phyloP scores from a whole-genome alignment of 2,113 vertebrate species.

The Ageneiosus marmoratus region DNA sequence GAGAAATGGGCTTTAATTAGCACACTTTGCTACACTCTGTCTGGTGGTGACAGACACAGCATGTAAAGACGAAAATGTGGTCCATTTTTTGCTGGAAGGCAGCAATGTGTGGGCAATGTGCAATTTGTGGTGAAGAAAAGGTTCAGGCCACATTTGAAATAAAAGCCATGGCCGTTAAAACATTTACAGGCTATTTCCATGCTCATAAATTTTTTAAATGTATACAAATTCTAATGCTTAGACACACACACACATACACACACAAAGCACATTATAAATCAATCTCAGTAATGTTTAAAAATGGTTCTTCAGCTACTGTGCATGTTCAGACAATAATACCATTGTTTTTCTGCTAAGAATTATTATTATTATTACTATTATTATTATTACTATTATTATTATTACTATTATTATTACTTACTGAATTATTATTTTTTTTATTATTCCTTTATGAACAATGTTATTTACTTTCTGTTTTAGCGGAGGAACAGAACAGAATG shows the following conservation, averaged over 20 bases:
- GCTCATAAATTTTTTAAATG: neutral
- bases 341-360: neutral
- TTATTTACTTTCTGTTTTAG: neutral
- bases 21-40: constrained; percentile 51
- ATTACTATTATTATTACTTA: neutral
- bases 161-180: constrained; percentile 27
- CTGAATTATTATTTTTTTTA: neutral
- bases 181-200: neutral
- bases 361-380: neutral
- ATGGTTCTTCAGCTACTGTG: neutral
- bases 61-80: constrained; percentile 35
- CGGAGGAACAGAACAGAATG: neutral
- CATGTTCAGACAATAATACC: neutral
- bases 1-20: constrained; percentile 54
- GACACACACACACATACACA: neutral
- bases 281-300: neutral
- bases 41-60: constrained; percentile 46
- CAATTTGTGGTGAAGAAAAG: constrained; percentile 20
- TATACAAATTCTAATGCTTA: neutral
- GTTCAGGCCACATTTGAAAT: constrained; percentile 10
- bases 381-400: neutral
- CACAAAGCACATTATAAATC: neutral
- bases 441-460: neutral
- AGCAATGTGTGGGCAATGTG: constrained; percentile 17
- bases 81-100: constrained; percentile 16